These are phyloP conservation scores for Zaprionus obscuricornis DNA, from an alignment of 2,888 invertebrate genomes.

Conservation along the genomic window DNA sequence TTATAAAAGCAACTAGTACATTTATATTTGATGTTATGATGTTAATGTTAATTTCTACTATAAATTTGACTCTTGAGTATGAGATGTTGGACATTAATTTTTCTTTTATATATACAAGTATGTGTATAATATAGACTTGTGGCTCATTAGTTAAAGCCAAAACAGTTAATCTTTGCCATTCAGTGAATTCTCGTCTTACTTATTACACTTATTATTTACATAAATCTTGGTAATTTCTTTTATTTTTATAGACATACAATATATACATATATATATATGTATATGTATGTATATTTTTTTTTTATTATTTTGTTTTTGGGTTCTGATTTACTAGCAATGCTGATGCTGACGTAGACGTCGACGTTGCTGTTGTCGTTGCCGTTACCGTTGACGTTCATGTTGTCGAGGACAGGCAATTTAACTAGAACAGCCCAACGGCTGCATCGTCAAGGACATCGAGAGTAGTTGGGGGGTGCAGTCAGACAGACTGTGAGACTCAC, in stretches of 20 bases:
- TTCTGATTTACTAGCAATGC: slow-evolving; percentile 59
- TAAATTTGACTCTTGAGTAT: too few species aligned
- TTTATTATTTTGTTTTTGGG: slow-evolving; percentile 49
- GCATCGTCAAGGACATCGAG: slow-evolving; percentile 59
- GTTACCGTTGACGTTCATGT: slow-evolving; percentile 31
- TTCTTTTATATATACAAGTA: too few species aligned
- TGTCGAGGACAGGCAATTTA: slow-evolving; percentile 68
- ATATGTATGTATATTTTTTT: too few species aligned
- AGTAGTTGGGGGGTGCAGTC: too few species aligned
- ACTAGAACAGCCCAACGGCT: slow-evolving; percentile 52
- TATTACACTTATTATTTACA: slow-evolving; percentile 19
- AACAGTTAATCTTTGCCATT: slow-evolving; percentile 36
- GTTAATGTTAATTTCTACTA: too few species aligned
- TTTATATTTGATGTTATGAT: too few species aligned
- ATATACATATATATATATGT: slow-evolving; percentile 1
- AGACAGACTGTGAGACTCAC: too few species aligned
- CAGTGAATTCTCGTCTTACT: slow-evolving; percentile 20
- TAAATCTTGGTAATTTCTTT: slow-evolving; percentile 7
- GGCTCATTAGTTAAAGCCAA: slow-evolving; percentile 24
- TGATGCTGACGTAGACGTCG: too few species aligned
- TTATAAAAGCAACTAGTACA: too few species aligned
- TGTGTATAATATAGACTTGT: too few species aligned
- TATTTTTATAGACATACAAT: too few species aligned
- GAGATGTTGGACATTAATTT: too few species aligned
- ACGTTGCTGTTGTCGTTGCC: neutral